phyloP scores from a whole-genome alignment of 1,140 invertebrate genomes.

The Drosophila lowei region DNA sequence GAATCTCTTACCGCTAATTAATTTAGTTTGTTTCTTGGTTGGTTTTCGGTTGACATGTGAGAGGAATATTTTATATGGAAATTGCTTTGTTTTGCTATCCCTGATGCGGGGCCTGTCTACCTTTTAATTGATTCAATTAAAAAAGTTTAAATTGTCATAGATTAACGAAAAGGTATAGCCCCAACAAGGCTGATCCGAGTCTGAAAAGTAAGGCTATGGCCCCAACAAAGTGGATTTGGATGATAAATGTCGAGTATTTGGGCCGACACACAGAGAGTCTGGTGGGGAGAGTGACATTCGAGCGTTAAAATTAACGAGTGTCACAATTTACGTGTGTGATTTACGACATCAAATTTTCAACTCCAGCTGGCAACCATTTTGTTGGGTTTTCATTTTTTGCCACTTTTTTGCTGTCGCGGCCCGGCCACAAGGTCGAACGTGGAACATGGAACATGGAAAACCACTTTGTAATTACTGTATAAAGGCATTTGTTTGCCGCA shows the following conservation, averaged over 20 bases:
- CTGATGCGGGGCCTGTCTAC: background rate
- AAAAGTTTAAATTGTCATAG: slow-evolving; percentile 41
- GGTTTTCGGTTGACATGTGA: background rate
- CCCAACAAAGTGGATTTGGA: slow-evolving; percentile 2
- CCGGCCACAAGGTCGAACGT: slow-evolving; percentile 42
- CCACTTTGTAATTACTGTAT: slow-evolving; percentile 57
- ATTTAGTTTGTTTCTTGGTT: slow-evolving; percentile 34
- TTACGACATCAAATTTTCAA: slow-evolving; percentile 61
- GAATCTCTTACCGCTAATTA: slow-evolving; percentile 47
- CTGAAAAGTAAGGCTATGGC: background rate
- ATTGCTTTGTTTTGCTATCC: background rate
- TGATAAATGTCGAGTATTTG: slow-evolving; percentile 39
- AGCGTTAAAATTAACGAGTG: slow-evolving; percentile 58
- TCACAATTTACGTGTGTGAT: slow-evolving; percentile 63
- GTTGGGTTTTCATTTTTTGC: slow-evolving; percentile 8
- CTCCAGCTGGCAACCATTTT: slow-evolving; percentile 52
- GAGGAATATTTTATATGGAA: background rate
- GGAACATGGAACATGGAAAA: slow-evolving; percentile 48
- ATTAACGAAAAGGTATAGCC: slow-evolving; percentile 18
- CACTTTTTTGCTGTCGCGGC: background rate
- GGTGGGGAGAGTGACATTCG: slow-evolving; percentile 29
- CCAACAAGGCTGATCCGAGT: no score
- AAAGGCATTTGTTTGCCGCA: slow-evolving; percentile 54
- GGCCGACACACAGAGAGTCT: slow-evolving; percentile 20
- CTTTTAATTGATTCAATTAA: slow-evolving; percentile 33